Evolutionary conservation across 2,888 invertebrate species (phyloP).

Genomic region (Ctenicera cuprea): DNA sequence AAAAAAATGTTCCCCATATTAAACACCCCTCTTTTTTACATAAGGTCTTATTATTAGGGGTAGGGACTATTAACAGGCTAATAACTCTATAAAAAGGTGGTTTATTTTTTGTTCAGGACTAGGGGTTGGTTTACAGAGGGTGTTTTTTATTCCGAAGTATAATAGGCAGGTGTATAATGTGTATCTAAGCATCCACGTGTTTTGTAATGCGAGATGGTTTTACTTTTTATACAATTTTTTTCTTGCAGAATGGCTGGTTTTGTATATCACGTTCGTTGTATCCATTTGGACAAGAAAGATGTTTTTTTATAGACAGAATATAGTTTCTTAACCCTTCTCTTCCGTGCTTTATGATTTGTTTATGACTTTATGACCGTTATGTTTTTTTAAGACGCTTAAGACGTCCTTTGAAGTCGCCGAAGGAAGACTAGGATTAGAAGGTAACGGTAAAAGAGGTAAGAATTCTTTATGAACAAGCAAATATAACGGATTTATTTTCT

Average conservation of each 20-base stretch:
- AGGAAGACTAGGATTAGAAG: slow-evolving; percentile 8
- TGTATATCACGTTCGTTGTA: not conserved
- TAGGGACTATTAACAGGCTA: slow-evolving; percentile 54
- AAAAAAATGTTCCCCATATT: slow-evolving; percentile 40
- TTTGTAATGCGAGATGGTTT: slow-evolving; percentile 34
- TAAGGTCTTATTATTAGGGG: slow-evolving; percentile 34
- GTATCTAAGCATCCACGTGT: slow-evolving; percentile 37
- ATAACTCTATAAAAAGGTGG: slow-evolving; percentile 59
- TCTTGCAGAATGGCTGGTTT: not conserved
- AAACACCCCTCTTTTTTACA: slow-evolving; percentile 21
- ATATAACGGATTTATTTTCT: no score
- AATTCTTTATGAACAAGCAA: slow-evolving; percentile 8
- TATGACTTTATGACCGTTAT: slow-evolving; percentile 26
- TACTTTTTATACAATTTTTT: no score
- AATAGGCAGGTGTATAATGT: slow-evolving; percentile 56
- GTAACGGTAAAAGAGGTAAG: slow-evolving; percentile 18
- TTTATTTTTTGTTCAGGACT: slow-evolving; percentile 50
- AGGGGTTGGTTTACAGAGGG: slow-evolving; percentile 46
- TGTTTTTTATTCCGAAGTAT: slow-evolving; percentile 51
- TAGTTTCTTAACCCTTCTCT: slow-evolving; percentile 8
- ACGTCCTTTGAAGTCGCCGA: slow-evolving; percentile 22
- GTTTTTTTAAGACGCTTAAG: slow-evolving; percentile 30
- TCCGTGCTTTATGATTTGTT: slow-evolving; percentile 7
- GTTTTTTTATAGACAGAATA: not conserved
- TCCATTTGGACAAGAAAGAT: not conserved